Evolutionary conservation across 2,113 vertebrate genomes (phyloP).

Genomic region (Burhinus bistriatus): DNA sequence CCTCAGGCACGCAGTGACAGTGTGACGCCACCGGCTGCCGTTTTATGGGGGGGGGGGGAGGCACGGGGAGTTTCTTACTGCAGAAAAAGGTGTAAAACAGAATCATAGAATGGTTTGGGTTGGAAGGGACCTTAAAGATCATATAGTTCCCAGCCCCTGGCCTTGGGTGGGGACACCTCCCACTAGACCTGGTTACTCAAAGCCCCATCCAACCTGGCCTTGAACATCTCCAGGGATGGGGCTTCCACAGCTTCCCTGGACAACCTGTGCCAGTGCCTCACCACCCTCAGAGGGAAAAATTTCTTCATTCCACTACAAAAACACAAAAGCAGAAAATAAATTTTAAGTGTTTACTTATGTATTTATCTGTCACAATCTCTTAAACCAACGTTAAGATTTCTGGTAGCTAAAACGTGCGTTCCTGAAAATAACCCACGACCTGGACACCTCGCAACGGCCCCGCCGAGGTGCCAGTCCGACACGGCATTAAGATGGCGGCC

Average conservation of each 20-base stretch:
- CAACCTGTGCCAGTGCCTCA: too few species aligned
- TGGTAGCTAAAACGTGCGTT: rapidly evolving
- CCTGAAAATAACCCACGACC: rapidly evolving
- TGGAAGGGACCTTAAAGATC: too few species aligned
- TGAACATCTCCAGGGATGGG: too few species aligned
- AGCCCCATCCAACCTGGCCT: too few species aligned
- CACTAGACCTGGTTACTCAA: too few species aligned
- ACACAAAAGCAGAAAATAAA: background rate
- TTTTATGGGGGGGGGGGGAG: rapidly evolving
- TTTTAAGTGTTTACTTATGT: background rate
- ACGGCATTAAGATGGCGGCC: background rate
- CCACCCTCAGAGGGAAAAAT: too few species aligned
- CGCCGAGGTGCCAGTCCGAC: rapidly evolving
- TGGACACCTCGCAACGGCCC: rapidly evolving
- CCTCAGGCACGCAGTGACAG: rapidly evolving
- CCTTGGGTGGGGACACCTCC: too few species aligned
- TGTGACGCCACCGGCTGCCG: rapidly evolving
- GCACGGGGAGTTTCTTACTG: rapidly evolving
- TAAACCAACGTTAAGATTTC: background rate
- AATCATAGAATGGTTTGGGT: too few species aligned
- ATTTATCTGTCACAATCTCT: background rate
- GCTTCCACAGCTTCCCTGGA: too few species aligned
- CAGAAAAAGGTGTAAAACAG: background rate
- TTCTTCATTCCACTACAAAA: background rate
- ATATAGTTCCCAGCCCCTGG: too few species aligned